Evolutionary conservation across 1,140 invertebrate species (phyloP), one percentile per base, ranked within the genome.

Genomic region (Ruditapes philippinarum): DNA sequence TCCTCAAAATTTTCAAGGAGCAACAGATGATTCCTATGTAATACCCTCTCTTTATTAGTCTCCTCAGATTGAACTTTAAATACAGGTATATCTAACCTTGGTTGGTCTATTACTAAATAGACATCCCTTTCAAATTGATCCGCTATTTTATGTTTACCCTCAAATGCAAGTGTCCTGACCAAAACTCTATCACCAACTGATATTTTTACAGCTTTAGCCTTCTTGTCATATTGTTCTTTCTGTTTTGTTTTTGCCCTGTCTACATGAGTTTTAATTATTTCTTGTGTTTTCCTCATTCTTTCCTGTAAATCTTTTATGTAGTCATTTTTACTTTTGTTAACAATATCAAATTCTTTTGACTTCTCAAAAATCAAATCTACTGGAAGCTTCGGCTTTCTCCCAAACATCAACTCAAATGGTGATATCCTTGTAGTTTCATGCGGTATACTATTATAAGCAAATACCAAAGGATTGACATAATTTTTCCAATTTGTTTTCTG

Each of bases 371-470:
- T 7, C 3, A 19, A 36, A 38, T 81, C 79, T 33, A 81, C 25
- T 11, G 79, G 79, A 19, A 81, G 40, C 42, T 42, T 83, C 4
- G 70, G 68, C 12, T 70, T 45, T 57, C 83, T 60, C 3, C 83
- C 83, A 65, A 86, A 86, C 83, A 86, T 74, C 2, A 86, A 33
- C 36, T 76, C 11, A 86, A 76, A 86, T 25, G 83, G 83, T 78
- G 83, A 78, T 9, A 25, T n/a, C n/a, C 25, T 40, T 5, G 83
- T 86, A 22, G 38, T 57, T 14, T 76, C 42, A 62, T 86, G 73
- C 9, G 0, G 5, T 40, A 49, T 86, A 22, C 84, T 4, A 57
- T 78, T 86, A 78, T 86, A 86, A 38, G 68, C 45, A 78, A 38
- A 57, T 11, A 86, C 84, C 25, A 86, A 1, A 1, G 84, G 17